Evolutionary conservation across 2,797 vertebrate species (phyloP).

Genomic region (Syndactyla subalaris): DNA sequence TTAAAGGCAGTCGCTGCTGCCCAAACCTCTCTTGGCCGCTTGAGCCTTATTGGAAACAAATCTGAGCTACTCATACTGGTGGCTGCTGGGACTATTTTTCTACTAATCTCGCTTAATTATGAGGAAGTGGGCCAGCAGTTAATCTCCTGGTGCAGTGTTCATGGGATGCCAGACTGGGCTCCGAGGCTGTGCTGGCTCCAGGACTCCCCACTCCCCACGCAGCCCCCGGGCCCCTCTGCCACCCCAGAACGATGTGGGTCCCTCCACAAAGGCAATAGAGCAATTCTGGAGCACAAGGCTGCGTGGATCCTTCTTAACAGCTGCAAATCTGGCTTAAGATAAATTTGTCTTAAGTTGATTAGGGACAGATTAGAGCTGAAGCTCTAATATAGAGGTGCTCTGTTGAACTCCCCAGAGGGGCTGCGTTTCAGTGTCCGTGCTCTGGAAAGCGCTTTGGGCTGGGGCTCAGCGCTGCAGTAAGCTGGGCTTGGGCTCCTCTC

Average conservation of each 20-base stretch:
- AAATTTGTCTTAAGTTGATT: conserved; percentile 43
- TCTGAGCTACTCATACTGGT: neutral
- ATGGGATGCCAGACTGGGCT: neutral
- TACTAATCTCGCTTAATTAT: conserved; percentile 48
- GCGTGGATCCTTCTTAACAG: neutral
- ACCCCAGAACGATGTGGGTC: rapidly evolving
- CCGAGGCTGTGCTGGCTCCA: neutral
- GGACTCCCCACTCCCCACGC: rapidly evolving
- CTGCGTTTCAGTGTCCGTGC: neutral
- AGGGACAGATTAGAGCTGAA: conserved; percentile 26
- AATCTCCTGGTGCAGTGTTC: neutral
- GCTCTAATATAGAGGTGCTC: neutral
- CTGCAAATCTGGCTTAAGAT: conserved; percentile 54
- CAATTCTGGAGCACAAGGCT: neutral
- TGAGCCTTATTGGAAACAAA: neutral
- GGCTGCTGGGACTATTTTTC: neutral
- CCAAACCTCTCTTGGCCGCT: neutral
- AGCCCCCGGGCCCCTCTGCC: rapidly evolving
- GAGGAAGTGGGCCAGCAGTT: neutral
- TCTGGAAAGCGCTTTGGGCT: neutral
- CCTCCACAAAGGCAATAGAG: neutral
- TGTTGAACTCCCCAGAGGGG: neutral
- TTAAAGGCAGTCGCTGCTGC: neutral
- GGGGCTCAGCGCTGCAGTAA: neutral
- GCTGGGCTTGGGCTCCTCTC: neutral